Evolutionary conservation across 37 sponge, comb jelly and placozoan species (phyloP).

Genomic region (Corticium candelabrum): DNA sequence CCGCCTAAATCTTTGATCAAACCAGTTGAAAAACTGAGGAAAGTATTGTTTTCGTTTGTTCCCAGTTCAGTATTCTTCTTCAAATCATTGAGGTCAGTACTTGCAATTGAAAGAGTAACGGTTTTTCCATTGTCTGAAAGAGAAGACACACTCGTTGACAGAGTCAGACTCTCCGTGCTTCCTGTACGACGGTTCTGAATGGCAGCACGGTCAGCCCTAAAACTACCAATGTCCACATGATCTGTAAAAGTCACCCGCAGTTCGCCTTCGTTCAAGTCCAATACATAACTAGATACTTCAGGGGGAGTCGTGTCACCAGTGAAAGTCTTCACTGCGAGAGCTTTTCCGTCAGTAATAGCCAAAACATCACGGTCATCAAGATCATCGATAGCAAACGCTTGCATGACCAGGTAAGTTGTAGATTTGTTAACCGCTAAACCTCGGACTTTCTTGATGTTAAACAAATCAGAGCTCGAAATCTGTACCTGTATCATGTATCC

Average conservation of each 20-base stretch:
- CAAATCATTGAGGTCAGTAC: slow-evolving; percentile 42
- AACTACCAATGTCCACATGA: slow-evolving; percentile 46
- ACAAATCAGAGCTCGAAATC: slow-evolving; percentile 59
- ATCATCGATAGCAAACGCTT: slow-evolving; percentile 85
- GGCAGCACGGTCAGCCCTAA: slow-evolving; percentile 15
- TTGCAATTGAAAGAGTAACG: slow-evolving; percentile 24
- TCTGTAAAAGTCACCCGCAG: slow-evolving; percentile 59
- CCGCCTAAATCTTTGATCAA: slow-evolving; percentile 55
- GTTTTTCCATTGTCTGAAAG: slow-evolving; percentile 51
- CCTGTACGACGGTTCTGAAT: slow-evolving; percentile 15
- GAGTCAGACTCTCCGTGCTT: neutral
- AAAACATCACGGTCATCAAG: slow-evolving; percentile 69
- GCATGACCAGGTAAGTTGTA: slow-evolving; percentile 71
- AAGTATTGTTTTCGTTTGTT: slow-evolving; percentile 29
- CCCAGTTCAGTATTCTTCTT: slow-evolving; percentile 44
- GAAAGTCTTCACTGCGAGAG: slow-evolving; percentile 39
- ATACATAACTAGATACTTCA: slow-evolving; percentile 16
- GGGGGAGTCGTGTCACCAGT: slow-evolving; percentile 58
- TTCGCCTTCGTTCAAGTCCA: slow-evolving; percentile 37
- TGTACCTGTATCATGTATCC: slow-evolving; percentile 51
- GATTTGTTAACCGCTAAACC: slow-evolving; percentile 44
- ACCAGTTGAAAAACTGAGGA: slow-evolving; percentile 20
- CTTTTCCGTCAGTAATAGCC: slow-evolving; percentile 88
- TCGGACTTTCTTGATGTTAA: slow-evolving; percentile 50
- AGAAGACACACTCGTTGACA: slow-evolving; percentile 22